Base-by-base conservation (phyloP, 2,797 vertebrate genomes). In the Pseudopleuronectes americanus region DNA sequence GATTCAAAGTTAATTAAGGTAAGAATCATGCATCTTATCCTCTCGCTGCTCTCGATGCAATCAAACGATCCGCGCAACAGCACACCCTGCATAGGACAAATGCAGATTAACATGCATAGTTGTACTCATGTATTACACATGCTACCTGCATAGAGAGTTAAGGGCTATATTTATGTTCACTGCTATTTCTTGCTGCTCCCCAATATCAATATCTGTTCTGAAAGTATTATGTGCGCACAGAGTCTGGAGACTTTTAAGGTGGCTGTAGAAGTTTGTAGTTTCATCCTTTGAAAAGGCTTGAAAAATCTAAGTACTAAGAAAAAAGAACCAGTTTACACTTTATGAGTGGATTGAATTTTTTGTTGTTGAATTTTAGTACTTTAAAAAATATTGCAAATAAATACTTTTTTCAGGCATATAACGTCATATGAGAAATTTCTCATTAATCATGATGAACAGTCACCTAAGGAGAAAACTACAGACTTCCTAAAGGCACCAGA, bases 101-200 rank as follows among this genome's bases (percentile, higher is more conserved):
- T 66, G 69, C 69, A 68, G 53, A 48, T 53, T 56, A 48, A 36
- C 65, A 41, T 64, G 47, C 48, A 68, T 41, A 58, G 21, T 23
- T 65, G 14, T 52, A 52, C 67, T 57, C 61, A 71, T 77, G 53
- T 55, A 73, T 71, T 67, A 57, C 41, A 68, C 55, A 76, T 57
- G 61, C 71, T 67, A 68, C 57, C 56, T 79, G 62, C 77, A 64
- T 54, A 75, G 38, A 62, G 23, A 68, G 65, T 59, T 70, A 84
- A 88, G 89, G 91, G 86, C 89, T 90, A 77, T 80, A 67, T 77
- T 73, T 71, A 73, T 64, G 38, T 74, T 86, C 26, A 57, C 28
- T 66, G 24, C 62, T 72, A 16, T 45, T 47, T 68, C 45, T 68
- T 74, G 56, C 77, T 21, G 12, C 53, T 77, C 5, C 1, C 12